phyloP scores from a whole-genome alignment of 2,797 vertebrate genomes.

The Muscicapa comitata region DNA sequence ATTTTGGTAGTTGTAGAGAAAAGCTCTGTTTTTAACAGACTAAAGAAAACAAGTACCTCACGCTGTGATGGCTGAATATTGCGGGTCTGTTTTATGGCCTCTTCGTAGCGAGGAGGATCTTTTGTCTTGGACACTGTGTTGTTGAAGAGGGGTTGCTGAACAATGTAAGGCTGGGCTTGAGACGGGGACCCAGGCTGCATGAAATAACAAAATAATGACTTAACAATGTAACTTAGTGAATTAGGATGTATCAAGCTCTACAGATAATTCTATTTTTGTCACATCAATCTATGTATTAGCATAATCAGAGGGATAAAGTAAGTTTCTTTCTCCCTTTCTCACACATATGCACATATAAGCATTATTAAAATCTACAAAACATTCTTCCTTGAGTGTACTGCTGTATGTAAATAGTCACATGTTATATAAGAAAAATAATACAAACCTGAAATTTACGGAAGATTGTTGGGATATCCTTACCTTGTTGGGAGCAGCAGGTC shows the following conservation, averaged over 20 bases:
- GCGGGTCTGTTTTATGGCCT: constrained; percentile 93
- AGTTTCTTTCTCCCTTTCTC: neutral
- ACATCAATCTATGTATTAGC: neutral
- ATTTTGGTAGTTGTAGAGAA: neutral
- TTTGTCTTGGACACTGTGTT: constrained; percentile 82
- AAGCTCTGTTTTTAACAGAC: neutral
- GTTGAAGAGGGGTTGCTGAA: constrained; percentile 77
- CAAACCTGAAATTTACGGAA: neutral
- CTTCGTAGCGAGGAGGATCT: constrained; percentile 95
- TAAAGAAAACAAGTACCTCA: constrained; percentile 61
- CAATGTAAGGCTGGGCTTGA: constrained; percentile 73
- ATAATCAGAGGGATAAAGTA: neutral
- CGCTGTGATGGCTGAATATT: constrained; percentile 71
- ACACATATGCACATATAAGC: neutral
- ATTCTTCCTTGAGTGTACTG: neutral
- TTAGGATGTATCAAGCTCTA: neutral
- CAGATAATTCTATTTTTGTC: neutral
- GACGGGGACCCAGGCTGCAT: constrained; percentile 73
- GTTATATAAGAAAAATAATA: neutral
- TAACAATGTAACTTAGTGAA: neutral
- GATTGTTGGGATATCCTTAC: constrained; percentile 62
- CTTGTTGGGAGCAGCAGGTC: constrained; percentile 70
- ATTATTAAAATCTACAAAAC: neutral
- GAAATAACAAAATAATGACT: constrained; percentile 8
- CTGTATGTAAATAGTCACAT: neutral